Evolutionary conservation across 2,113 vertebrate species (phyloP), one percentile per base, ranked within the genome.

Genomic region (Zeus faber): DNA sequence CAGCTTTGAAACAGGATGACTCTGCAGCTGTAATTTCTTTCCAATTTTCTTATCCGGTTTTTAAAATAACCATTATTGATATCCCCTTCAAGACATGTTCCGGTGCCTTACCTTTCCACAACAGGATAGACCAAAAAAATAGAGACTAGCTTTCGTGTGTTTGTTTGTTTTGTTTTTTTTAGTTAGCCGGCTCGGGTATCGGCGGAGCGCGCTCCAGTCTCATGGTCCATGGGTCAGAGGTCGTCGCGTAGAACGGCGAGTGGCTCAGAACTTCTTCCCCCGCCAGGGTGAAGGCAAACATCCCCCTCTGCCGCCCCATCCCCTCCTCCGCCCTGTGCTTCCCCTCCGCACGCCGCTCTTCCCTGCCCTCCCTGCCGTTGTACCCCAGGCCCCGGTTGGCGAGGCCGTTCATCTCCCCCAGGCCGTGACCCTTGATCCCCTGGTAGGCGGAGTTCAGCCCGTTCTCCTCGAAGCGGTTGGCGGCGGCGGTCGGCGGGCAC

Each of bases 281-380:
- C 31, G 94, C 90, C 72, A 99, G 82, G 8, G 95, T 79, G 0
- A 98, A 96, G 64, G 94, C 87, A 24, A 97, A 91, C 68, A 98
- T 84, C 58, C 93, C 89, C 4, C 92, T 89, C n/a, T 94, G 93
- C 76, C 93, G 90, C 79, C 92, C 33, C 33, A 9, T n/a, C 33
- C 4, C 91, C 55, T 91, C 88, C 80, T 93, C 91, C 54, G 90
- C 67, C 6, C 63, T 25, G 44, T 91, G 90, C 1, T 91, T 92
- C 57, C 86, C 83, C 61, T 93, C 89, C 14, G 89, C 85, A 55
- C 92, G 89, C 81, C 89, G 89, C 65, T 90, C 88, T 77, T 91
- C 91, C 1, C 91, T 89, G 44, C 90, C 89, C 70, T 94, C 91
- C 7, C 92, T 69, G 85, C 65, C 89, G 55, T 94, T 91, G 49